Base-by-base conservation (phyloP, 2,888 invertebrate species). In the Drosophila atripex region DNA sequence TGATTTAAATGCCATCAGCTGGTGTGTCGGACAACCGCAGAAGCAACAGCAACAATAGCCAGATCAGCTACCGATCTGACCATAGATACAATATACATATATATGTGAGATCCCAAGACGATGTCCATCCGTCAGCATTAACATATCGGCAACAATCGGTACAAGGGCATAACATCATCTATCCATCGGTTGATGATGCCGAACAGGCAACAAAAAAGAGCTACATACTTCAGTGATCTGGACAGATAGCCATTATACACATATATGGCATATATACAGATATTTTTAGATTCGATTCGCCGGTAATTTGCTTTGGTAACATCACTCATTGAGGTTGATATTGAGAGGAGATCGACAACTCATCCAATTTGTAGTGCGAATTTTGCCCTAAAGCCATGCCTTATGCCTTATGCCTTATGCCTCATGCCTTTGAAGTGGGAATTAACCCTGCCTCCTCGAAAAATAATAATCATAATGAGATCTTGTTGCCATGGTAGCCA, bases 121-220 rank as follows among this genome's bases (percentile, higher is more conserved):
- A 59, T 63, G 53, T 53, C 78, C 72, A 71, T 73, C 63, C 58
- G 74, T 66, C 87, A 41, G 39, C 39, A 87, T 83, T 83, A 83
- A 87, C 87, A 87, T 83, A 87, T 80, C 76, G 60, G 59, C 70
- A 61, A 59, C 72, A 86, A 82, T 88, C 75, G 83, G 77, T 84
- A 84, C 83, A 84, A 84, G 83, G 83, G 84, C 83, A 87, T 35
- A 64, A 63, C 66, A 66, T 43, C 63, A 59, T 35, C 70, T 41
- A 53, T 47, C 59, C 63, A 72, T 30, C 63, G 8, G 47, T 12
- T 49, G 28, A 39, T 49, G 56, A 43, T 61, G 47, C 41, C 47
- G 57, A 51, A 55, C n/a, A 35, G 35, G n/a, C 7, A n/a, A 39
- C 56, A 38, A 14, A 41, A 18, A 1, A 41, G 11, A 16, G 55